These are phyloP conservation scores for Beroe forskalii DNA, from an alignment of 37 sponge, comb jelly and placozoan species.

Conservation along the genomic window DNA sequence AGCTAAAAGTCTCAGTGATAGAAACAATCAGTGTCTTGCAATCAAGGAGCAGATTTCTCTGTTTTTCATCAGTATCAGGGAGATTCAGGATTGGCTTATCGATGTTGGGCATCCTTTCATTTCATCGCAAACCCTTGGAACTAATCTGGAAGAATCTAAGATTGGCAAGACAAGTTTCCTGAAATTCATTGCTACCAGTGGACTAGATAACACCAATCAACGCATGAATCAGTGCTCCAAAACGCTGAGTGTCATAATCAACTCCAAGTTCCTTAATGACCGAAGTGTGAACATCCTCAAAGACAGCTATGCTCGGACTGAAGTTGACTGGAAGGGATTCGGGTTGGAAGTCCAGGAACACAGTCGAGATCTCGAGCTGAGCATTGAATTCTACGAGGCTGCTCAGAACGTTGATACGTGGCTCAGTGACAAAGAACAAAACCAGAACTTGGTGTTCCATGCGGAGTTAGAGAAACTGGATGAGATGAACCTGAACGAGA, in stretches of 20 bases:
- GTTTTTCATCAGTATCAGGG: background rate
- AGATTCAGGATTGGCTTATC: constrained; percentile 14
- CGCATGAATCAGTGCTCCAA: constrained; percentile 11
- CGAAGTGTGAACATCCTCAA: constrained; percentile 2
- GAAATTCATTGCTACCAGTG: background rate
- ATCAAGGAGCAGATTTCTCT: constrained; percentile 41
- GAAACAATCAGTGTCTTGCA: constrained; percentile 15
- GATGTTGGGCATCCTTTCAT: constrained; percentile 27
- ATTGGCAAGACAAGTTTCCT: background rate
- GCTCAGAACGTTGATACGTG: background rate
- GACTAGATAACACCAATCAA: constrained; percentile 1
- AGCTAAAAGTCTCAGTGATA: background rate
- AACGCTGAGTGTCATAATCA: background rate
- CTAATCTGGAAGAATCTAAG: constrained; percentile 9
- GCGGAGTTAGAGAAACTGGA: background rate
- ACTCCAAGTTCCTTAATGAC: constrained; percentile 27
- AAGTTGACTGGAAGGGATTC: constrained; percentile 45
- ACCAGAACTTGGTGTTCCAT: background rate
- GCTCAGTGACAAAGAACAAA: background rate
- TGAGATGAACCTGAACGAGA: background rate
- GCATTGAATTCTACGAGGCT: constrained; percentile 26
- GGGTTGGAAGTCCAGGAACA: constrained; percentile 38
- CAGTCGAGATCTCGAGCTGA: constrained; percentile 12
- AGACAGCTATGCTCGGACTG: constrained; percentile 3
- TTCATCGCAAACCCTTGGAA: background rate